Evolutionary conservation across 1,140 invertebrate genomes (phyloP).

Genomic region (Parapsyche elsis): DNA sequence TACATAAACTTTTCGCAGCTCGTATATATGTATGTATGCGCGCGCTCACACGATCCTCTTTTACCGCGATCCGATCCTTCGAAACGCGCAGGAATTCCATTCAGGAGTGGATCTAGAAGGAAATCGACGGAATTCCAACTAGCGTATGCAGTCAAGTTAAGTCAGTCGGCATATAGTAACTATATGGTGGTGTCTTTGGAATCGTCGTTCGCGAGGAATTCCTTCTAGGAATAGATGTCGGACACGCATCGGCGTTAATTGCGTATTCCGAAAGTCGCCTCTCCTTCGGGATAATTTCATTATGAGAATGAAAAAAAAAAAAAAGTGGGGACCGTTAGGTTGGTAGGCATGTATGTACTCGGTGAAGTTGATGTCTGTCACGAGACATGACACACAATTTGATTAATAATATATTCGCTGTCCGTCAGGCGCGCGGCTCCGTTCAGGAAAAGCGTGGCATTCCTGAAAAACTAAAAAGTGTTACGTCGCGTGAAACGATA

Average conservation of each 20-base stretch:
- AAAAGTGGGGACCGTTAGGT: neutral
- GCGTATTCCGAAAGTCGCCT: slow-evolving; percentile 9
- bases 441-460: slow-evolving; percentile 8
- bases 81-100: slow-evolving; percentile 25
- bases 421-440: neutral
- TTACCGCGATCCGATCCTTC: neutral
- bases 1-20: too few relatives aligned
- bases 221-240: slow-evolving; percentile 38
- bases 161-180: neutral
- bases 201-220: neutral
- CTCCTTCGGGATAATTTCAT: slow-evolving; percentile 29
- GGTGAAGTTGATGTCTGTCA: slow-evolving; percentile 15
- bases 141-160: neutral
- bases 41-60: neutral
- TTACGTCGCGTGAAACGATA: neutral
- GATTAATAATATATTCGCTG: slow-evolving; percentile 38
- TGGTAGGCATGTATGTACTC: too few relatives aligned
- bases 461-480: slow-evolving; percentile 31
- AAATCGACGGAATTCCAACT: neutral
- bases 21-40: neutral
- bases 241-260: slow-evolving; percentile 31
- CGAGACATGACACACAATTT: slow-evolving; percentile 21
- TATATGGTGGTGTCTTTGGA: neutral
- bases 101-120: neutral
- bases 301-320: neutral